Conservation (phyloP, 2,113 vertebrate species). For the Lophotis ruficrista region DNA sequence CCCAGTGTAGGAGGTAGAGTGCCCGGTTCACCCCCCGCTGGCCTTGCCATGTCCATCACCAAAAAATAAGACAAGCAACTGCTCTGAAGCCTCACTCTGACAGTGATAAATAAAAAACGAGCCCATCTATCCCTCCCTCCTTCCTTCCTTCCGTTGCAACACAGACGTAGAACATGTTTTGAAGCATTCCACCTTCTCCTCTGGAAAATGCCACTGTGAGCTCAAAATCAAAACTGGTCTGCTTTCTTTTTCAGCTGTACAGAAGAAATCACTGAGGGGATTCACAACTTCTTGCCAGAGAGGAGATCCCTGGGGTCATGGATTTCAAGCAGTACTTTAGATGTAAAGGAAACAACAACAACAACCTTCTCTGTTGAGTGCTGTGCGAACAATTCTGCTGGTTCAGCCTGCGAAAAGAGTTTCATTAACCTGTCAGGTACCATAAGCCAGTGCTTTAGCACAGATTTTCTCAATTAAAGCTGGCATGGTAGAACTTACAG, state of each 20-base stretch:
- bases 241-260: conserved; percentile 72
- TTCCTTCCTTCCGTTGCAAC: neutral
- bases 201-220: neutral
- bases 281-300: conserved; percentile 57
- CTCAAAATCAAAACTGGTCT: neutral
- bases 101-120: neutral
- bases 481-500: neutral
- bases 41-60: neutral
- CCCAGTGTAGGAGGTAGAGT: neutral
- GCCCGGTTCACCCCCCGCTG: neutral
- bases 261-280: conserved; percentile 72
- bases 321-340: conserved; percentile 71
- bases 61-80: neutral
- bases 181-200: neutral
- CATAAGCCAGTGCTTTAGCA: neutral
- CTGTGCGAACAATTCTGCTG: conserved; percentile 78
- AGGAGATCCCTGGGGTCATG: conserved; percentile 73
- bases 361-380: conserved; percentile 66
- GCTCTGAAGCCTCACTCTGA: neutral
- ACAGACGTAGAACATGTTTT: neutral
- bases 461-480: neutral
- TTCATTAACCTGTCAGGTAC: conserved; percentile 71
- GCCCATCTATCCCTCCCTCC: neutral
- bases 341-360: neutral
- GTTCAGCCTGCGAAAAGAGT: conserved; percentile 72